A percentile compares a stretch with the other conserved stretches of the same genome.
phyloP scores from a whole-genome alignment of 1,140 invertebrate species.

The Drosophila nannoptera region DNA sequence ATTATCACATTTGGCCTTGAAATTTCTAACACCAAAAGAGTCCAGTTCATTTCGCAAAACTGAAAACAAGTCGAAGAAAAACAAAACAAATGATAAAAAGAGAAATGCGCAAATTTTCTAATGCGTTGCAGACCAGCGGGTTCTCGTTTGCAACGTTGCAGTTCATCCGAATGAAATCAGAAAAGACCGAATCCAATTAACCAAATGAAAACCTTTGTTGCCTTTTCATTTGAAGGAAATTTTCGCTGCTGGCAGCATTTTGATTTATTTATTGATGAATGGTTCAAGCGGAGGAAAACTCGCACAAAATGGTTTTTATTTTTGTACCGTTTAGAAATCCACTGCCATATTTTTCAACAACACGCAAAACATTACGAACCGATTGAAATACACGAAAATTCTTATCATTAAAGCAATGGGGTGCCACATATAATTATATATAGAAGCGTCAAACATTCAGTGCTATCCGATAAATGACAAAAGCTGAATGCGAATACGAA shows the following conservation, averaged over 20 bases:
- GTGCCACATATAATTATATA: slow-evolving; percentile 22
- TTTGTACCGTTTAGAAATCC: slow-evolving; percentile 61
- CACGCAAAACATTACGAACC: slow-evolving; percentile 26
- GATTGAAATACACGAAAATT: slow-evolving; percentile 1
- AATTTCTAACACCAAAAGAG: slow-evolving; percentile 32
- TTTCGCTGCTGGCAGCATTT: slow-evolving; percentile 71
- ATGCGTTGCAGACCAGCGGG: slow-evolving; percentile 64
- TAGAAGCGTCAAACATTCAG: slow-evolving; percentile 25
- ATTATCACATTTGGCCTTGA: slow-evolving; percentile 45
- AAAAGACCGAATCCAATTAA: background rate
- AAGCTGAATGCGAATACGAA: slow-evolving; percentile 22
- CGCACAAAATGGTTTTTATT: slow-evolving; percentile 52
- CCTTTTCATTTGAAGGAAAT: slow-evolving; percentile 42
- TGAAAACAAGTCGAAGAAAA: background rate
- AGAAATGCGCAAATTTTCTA: slow-evolving; percentile 20
- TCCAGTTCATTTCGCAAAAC: slow-evolving; percentile 8
- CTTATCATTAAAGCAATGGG: slow-evolving; percentile 27
- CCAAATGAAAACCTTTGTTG: slow-evolving; percentile 29
- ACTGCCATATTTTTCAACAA: slow-evolving; percentile 58
- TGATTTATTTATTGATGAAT: slow-evolving; percentile 27
- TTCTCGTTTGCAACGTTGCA: slow-evolving; percentile 59
- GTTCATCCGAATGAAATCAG: slow-evolving; percentile 23
- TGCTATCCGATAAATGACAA: slow-evolving; percentile 25
- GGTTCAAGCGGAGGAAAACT: slow-evolving; percentile 7
- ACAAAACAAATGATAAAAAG: slow-evolving; percentile 1